phyloP scores from a whole-genome alignment of 2,113 vertebrate species.

The Crotalus horridus region DNA sequence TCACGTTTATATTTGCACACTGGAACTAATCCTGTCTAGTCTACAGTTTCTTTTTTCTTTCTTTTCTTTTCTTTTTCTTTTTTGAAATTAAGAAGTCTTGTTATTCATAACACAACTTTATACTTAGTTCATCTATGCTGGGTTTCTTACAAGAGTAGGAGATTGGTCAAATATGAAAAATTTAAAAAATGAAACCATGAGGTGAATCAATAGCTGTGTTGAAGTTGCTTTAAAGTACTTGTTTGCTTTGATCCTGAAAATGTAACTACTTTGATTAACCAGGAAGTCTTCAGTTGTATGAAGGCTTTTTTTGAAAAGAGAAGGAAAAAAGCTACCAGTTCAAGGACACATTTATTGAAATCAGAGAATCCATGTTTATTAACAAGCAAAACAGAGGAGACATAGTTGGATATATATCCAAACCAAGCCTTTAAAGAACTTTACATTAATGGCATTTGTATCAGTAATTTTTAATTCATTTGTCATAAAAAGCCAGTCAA shows the following conservation, averaged over 20 bases:
- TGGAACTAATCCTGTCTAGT: background rate
- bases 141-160: background rate
- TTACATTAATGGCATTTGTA: background rate
- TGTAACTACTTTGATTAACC: background rate
- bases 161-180: background rate
- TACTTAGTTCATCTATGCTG: constrained; percentile 14
- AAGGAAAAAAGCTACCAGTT: background rate
- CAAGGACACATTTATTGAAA: background rate
- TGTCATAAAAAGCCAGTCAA: background rate
- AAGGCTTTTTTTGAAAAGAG: background rate
- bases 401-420: background rate
- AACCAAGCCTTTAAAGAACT: background rate
- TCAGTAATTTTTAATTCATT: background rate
- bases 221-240: background rate
- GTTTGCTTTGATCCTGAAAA: background rate
- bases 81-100: constrained; percentile 4
- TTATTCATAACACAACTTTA: background rate
- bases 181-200: background rate
- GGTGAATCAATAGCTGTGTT: background rate
- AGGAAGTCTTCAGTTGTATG: background rate
- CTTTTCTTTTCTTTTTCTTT: background rate
- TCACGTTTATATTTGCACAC: background rate
- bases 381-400: background rate
- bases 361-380: background rate
- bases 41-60: background rate